Base-by-base conservation (phyloP, 2,888 invertebrate genomes). In the Drosophila putrida region DNA sequence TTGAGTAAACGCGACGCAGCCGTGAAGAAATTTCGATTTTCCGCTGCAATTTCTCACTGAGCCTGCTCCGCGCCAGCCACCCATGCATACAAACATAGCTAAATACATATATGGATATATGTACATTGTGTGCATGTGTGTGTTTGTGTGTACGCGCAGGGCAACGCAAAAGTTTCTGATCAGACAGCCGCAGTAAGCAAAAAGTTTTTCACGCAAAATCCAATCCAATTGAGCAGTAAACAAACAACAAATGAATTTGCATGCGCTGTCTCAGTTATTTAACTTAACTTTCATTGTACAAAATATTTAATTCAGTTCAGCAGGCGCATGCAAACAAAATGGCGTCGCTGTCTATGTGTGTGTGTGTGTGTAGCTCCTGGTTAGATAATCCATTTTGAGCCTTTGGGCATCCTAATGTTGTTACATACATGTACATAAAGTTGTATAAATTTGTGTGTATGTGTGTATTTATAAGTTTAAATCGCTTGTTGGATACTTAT, bases 11-110 rank as follows among this genome's bases (percentile, higher is more conserved):
- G 65, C 74, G 79, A 97, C 97, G 97, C 97, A 97, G 97, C 95
- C 96, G 96, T 96, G 90, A 96, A 95, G 95, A 95, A 69, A 71
- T 64, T 77, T 79, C 69, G 73, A 76, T 83, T 81, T 82, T 86
- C 68, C 71, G 70, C 64, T 77, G 94, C 94, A 94, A 95, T 95
- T 94, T 95, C 71, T 95, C 95, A 96, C 96, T 96, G 96, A 95
- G 96, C 96, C 95, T 96, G 96, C 96, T 96, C 96, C 89, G 85
- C 73, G 70, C 75, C 64, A 75, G 53, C 8, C 50, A 35, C 61
- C 20, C 27, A 51, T 28, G 55, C 39, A 53, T 20, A 51, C 67
- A 53, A 13, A 51, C 67, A 51, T 28, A 47, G 8, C 6, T 33
- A 15, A 27, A 61, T 27, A 25, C 28, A 20, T 36, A 53, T 28